A percentile compares a stretch with the other conserved stretches of the same genome.
These are phyloP conservation scores for Bilobella aurantiaca DNA, from an alignment of 1,140 invertebrate species.

Conservation along the genomic window DNA sequence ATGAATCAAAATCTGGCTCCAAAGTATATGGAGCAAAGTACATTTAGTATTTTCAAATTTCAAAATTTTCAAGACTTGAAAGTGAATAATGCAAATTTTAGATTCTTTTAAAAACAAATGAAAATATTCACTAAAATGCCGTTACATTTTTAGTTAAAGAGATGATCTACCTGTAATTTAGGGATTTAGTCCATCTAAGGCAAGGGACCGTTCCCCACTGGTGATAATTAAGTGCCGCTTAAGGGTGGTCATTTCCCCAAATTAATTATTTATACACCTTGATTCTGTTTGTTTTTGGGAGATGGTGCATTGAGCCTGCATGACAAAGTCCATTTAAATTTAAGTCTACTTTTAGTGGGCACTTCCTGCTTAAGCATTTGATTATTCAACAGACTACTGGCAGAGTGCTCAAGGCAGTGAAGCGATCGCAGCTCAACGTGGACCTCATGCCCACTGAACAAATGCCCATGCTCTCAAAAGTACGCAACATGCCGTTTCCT, in stretches of 20 bases:
- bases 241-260: background rate
- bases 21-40: no score
- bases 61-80: no score
- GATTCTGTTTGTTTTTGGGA: background rate
- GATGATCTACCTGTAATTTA: no score
- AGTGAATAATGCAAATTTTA: no score
- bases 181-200: background rate
- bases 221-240: conserved; percentile 5
- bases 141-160: background rate
- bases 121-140: no score
- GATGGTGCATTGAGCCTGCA: background rate
- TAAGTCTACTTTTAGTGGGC: background rate
- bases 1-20: no score
- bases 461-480: conserved; percentile 40
- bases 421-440: conserved; percentile 38
- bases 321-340: background rate
- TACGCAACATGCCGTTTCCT: conserved; percentile 45
- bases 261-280: background rate
- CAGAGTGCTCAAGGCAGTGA: conserved; percentile 30
- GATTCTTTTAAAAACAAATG: no score
- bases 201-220: background rate
- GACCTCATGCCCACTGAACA: conserved; percentile 39
- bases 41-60: no score
- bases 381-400: conserved; percentile 32
- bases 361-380: background rate